Conservation (phyloP, 2,113 vertebrate species). For the Entomyzon cyanotis region DNA sequence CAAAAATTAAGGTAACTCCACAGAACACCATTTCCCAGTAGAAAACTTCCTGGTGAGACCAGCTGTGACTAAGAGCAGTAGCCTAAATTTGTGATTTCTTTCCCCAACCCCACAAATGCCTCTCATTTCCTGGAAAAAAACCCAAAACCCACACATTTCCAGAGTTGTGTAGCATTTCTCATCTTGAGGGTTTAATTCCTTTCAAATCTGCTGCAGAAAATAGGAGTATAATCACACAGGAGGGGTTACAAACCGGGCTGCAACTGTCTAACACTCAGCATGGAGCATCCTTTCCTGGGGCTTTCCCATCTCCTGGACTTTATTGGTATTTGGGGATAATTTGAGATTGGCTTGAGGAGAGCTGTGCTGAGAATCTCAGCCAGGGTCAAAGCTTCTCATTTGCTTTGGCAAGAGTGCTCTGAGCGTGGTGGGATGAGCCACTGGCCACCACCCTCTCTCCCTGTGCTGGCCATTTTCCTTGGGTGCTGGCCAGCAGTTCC, state of each 20-base stretch:
- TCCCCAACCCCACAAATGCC: background rate
- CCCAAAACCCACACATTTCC: rapidly evolving
- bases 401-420: background rate
- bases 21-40: background rate
- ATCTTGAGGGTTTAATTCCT: background rate
- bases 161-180: background rate
- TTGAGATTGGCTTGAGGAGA: background rate
- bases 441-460: rapidly evolving
- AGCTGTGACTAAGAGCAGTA: background rate
- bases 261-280: background rate
- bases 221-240: background rate
- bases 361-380: background rate
- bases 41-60: background rate
- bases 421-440: background rate
- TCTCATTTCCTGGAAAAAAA: background rate
- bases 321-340: background rate
- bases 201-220: background rate
- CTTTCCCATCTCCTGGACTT: background rate
- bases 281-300: background rate
- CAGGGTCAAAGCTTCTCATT: background rate
- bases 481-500: constrained; percentile 3
- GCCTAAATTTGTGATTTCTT: background rate
- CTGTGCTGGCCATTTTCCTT: background rate
- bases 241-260: background rate
- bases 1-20: background rate